A percentile compares a stretch with the other conserved stretches of the same genome.
Evolutionary conservation across 2,797 vertebrate species (phyloP).

Genomic region (Takifugu rubripes): DNA sequence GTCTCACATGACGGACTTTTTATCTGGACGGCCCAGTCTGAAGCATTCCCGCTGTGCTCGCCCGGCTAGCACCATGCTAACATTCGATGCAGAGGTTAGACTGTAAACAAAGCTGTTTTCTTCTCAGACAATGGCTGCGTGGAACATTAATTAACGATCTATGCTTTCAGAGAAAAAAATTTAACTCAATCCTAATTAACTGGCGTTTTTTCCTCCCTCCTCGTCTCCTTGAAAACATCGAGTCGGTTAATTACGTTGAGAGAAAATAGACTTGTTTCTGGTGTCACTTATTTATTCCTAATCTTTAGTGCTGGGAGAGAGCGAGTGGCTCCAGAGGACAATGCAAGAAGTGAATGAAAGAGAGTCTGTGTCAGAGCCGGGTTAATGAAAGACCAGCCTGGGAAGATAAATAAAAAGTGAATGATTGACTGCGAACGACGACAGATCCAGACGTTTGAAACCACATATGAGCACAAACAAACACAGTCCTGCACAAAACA

Average conservation of each 20-base stretch:
- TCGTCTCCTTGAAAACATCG: constrained; percentile 64
- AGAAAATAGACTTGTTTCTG: constrained; percentile 54
- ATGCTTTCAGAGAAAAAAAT: constrained; percentile 56
- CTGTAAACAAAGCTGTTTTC: constrained; percentile 60
- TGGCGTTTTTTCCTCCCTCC: constrained; percentile 20
- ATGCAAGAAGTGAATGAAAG: constrained; percentile 54
- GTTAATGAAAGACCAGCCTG: constrained; percentile 70
- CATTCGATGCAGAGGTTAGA: constrained; percentile 15
- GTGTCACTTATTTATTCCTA: constrained; percentile 65
- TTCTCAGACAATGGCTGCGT: constrained; percentile 41
- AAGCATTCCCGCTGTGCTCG: constrained; percentile 4
- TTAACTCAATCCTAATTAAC: constrained; percentile 68
- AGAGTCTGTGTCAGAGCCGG: constrained; percentile 56
- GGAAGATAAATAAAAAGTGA: constrained; percentile 66
- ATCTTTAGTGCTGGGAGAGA: constrained; percentile 50
- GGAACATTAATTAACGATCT: constrained; percentile 67
- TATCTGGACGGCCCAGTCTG: constrained; percentile 1
- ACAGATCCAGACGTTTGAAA: constrained; percentile 22
- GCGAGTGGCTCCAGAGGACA: constrained; percentile 53
- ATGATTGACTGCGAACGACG: constrained; percentile 50
- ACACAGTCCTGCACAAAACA: constrained; percentile 9
- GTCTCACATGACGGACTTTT: no score
- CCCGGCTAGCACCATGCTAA: neutral
- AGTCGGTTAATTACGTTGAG: constrained; percentile 67
- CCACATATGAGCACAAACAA: constrained; percentile 13